Evolutionary conservation across 2,797 vertebrate genomes (phyloP), one percentile per base, ranked within the genome.

Genomic region (Danio tinwini): DNA sequence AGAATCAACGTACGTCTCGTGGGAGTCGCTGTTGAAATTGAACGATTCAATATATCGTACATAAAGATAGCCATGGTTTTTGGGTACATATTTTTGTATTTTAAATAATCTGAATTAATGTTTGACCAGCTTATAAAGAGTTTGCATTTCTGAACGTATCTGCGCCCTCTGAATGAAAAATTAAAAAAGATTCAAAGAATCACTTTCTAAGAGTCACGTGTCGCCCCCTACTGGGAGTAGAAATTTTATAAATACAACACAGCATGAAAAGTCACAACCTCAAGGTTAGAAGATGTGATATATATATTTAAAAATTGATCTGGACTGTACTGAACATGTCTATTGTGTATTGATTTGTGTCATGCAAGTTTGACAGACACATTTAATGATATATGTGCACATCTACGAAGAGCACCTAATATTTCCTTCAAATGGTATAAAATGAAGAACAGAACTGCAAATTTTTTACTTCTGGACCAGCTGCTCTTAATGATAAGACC

Each of bases 321-420:
- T 21, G 19, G 13, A 8, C 19, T 50, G 7, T 7, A 40, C 10
- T 53, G 16, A 53, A 16, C 37, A 29, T 29, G n/a, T n/a, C n/a
- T 71, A 50, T 59, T 10, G 5, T 58, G 56, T 47, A 73, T 73
- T 59, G 70, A 73, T 73, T 42, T 45, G 40, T 29, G 42, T 16
- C 39, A 21, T 58, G 39, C 21, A 45, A 45, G 42, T 37, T 17
- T 37, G 19, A 29, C 19, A 59, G 19, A 37, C 40, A 44, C 17
- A 44, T 72, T 44, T 29, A 58, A 58, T 58, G 19, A 45, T 45
- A 58, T 72, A n/a, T 59, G 70, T 16, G 19, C 42, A 47, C 70
- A 7, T 52, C 50, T 56, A 19, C 13, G 12, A 58, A 58, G 13
- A 69, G n/a, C 13, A 17, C 5, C 10, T 17, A 47, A 70, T 53